Conservation (phyloP, 2,797 vertebrate genomes). For the Oceanodroma leucorhoa region DNA sequence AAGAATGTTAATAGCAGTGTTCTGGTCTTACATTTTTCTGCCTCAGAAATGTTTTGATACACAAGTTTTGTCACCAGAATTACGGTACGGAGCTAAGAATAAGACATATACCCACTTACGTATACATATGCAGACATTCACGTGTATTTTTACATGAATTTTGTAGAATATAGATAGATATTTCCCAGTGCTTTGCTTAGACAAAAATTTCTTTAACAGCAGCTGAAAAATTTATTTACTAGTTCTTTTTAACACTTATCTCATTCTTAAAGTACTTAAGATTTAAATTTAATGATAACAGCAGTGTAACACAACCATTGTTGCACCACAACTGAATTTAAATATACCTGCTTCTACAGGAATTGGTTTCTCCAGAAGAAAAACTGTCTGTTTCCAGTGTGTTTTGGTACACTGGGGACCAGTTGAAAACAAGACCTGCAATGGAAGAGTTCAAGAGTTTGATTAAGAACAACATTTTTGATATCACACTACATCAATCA, state of each 20-base stretch:
- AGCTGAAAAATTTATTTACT: neutral
- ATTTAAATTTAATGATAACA: neutral
- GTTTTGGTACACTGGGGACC: constrained; percentile 86
- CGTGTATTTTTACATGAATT: neutral
- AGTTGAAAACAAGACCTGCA: constrained; percentile 91
- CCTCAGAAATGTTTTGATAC: neutral
- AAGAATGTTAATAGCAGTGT: neutral
- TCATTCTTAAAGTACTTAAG: neutral
- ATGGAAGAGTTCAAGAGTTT: constrained; percentile 69
- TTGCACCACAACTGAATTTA: neutral
- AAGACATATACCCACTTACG: neutral
- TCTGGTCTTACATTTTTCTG: neutral
- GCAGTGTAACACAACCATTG: neutral
- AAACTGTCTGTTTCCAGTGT: constrained; percentile 94
- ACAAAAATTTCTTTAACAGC: neutral
- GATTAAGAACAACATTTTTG: constrained; percentile 72
- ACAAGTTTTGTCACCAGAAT: neutral
- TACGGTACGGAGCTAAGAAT: neutral
- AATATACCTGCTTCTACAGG: constrained; percentile 84
- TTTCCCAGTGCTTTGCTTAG: neutral
- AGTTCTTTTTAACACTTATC: accelerated
- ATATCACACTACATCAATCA: constrained; percentile 74
- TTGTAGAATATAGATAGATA: neutral
- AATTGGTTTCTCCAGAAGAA: constrained; percentile 88
- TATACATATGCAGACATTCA: neutral